Evolutionary conservation across 2,888 invertebrate species (phyloP), one percentile per base, ranked within the genome.

Genomic region (Drepanosiphum platanoidis): DNA sequence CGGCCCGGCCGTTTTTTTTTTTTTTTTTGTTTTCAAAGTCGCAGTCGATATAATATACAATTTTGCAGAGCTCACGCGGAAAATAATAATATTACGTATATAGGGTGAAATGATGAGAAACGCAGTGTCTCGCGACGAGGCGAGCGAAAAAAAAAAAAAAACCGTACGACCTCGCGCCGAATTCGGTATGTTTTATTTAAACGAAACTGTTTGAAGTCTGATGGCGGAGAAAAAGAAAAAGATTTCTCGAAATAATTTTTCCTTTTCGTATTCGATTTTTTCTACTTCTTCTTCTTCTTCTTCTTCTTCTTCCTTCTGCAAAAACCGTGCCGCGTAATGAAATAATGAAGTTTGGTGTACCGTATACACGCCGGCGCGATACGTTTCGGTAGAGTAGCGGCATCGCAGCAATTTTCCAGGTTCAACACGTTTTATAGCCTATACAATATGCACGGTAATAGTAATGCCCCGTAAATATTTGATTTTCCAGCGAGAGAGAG

Each of bases 111-210:
- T n/a, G n/a, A n/a, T n/a, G n/a, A n/a, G n/a, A n/a, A n/a, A n/a
- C n/a, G n/a, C n/a, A n/a, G 30, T 42, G 46, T 27, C 34, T 52
- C 22, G 18, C 27, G 52, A 34, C 9, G 58, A 58, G 36, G 27
- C 15, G 34, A 36, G 36, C 18, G 58, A 58, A 75, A 58, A 34
- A 27, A 30, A n/a, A n/a, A n/a, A n/a, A n/a, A n/a, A n/a, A n/a
- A n/a, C n/a, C 36, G n/a, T 58, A 75, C 34, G 15, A 36, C 34
- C n/a, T 32, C 13, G 4, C 13, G 4, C 58, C 36, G 58, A n/a
- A 36, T n/a, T 15, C 27, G 15, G 58, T 75, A 75, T 75, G 58
- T 75, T 36, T 75, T 75, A 58, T 75, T n/a, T 75, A 75, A 75
- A 58, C 34, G 8, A 58, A 75, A 75, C 36, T 75, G 34, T 75